These are phyloP conservation scores for Bombyx mori DNA, from an alignment of 1,140 invertebrate species.

Conservation along the genomic window ASM3026992v2 NC_085119.1:8445001-8445500, in stretches of 20 bases:
- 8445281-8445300: too few relatives aligned
- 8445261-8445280: not conserved
- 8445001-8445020: not conserved
- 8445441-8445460: constrained; percentile 36
- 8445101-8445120: constrained; percentile 34
- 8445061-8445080: constrained; percentile 37
- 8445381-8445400: too few relatives aligned
- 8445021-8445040: constrained; percentile 14
- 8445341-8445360: too few relatives aligned
- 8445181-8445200: constrained; percentile 31
- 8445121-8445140: constrained; percentile 36
- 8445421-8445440: constrained; percentile 18
- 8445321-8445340: too few relatives aligned
- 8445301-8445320: too few relatives aligned
- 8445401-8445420: constrained; percentile 1
- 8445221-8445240: constrained; percentile 20
- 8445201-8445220: constrained; percentile 16
- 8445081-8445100: constrained; percentile 40
- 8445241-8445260: constrained; percentile 3
- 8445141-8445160: constrained; percentile 41
- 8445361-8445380: too few relatives aligned
- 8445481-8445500: constrained; percentile 35
- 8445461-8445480: constrained; percentile 37
- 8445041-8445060: constrained; percentile 21
- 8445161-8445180: constrained; percentile 43